Evolutionary conservation across 2,888 invertebrate species (phyloP), one percentile per base, ranked within the genome.

Genomic region (Masnerella sp.): DNA sequence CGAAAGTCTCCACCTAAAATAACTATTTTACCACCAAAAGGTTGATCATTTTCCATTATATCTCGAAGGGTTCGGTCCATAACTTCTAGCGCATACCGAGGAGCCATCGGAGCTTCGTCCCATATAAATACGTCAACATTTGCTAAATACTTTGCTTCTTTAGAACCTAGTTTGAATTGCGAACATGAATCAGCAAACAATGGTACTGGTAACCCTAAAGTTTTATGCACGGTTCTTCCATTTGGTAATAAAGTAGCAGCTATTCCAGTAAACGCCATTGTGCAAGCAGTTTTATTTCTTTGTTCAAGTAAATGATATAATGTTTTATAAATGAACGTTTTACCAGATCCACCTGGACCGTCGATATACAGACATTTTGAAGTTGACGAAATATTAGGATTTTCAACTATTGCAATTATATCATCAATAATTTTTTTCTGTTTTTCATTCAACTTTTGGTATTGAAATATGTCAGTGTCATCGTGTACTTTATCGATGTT

Each of bases 211-310:
- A n/a, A n/a, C n/a, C n/a, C n/a, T n/a, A n/a, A n/a, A n/a, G n/a
- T n/a, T n/a, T 58, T 58, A 40, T 67, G 38, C 14, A 40, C 25
- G 40, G 45, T 11, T 77, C 79, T 0, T 80, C n/a, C 81, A 12
- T 82, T 83, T 1, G 82, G 81, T 51, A 77, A 81, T 83, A 82
- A 17, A 83, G 82, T 7, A n/a, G n/a, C n/a, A n/a, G n/a, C n/a
- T n/a, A n/a, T n/a, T n/a, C n/a, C n/a, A n/a, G n/a, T n/a, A n/a
- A 83, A 84, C 0, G 83, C 83, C 52, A 84, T 79, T 75, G 69
- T 38, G 72, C 52, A 9, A 59, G 70, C 73, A 47, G 65, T 43
- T 11, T 59, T 45, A 2, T 51, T 25, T 17, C 52, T 20, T 20
- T n/a, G 15, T 18, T 25, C 2, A 15, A 69, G 40, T 40, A 61